Evolutionary conservation across 64 coral and sea anemone genomes (phyloP).

Genomic region (Porites lutea): DNA sequence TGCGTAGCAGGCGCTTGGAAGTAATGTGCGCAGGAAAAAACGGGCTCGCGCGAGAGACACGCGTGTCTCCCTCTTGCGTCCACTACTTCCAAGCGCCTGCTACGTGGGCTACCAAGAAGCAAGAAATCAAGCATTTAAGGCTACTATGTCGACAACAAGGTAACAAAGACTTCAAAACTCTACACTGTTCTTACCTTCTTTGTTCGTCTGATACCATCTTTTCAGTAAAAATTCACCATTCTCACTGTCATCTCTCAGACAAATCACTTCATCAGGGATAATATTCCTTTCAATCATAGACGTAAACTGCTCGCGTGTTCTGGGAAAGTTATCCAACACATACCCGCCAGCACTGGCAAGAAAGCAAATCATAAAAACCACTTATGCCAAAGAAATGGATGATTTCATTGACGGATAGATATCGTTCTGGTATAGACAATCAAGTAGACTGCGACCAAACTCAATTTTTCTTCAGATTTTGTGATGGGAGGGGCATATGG

Average conservation of each 20-base stretch:
- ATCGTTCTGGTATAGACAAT: too few species aligned
- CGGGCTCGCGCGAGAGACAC: too few species aligned
- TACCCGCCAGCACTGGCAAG: constrained; percentile 75
- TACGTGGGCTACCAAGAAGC: too few species aligned
- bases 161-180: background rate
- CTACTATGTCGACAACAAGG: background rate
- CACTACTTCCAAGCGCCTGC: too few species aligned
- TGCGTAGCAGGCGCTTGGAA: too few species aligned
- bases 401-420: too few species aligned
- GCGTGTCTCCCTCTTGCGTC: too few species aligned
- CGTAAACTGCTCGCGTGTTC: constrained; percentile 90
- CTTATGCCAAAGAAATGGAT: too few species aligned
- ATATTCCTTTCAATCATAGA: constrained; percentile 89
- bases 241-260: constrained; percentile 82
- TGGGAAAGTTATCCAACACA: constrained; percentile 91
- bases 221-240: constrained; percentile 83
- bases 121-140: background rate
- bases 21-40: too few species aligned
- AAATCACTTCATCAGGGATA: constrained; percentile 90
- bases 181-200: constrained; percentile 60
- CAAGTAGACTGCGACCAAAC: too few species aligned
- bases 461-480: too few species aligned
- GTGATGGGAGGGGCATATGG: too few species aligned
- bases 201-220: constrained; percentile 88
- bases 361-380: background rate